Evolutionary conservation across 2,113 vertebrate species (phyloP).

Genomic region (Nothoprocta perdicaria): DNA sequence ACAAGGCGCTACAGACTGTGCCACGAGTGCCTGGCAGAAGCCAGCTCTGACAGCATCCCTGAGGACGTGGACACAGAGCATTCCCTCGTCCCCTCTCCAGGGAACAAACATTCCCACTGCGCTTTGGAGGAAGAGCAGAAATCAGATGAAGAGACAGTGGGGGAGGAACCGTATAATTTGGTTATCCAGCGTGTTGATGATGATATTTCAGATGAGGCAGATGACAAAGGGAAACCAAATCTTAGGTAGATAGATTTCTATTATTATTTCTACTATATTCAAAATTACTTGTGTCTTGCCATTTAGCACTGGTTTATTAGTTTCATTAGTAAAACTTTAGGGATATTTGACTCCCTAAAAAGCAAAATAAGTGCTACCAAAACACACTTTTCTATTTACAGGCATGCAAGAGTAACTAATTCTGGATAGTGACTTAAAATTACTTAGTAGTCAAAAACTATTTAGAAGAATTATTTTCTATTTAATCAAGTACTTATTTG

Average conservation of each 20-base stretch:
- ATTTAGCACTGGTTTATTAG: neutral
- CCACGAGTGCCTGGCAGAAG: conserved; percentile 86
- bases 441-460: neutral
- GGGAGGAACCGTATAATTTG: conserved; percentile 89
- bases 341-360: neutral
- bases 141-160: conserved; percentile 87
- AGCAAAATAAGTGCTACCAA: neutral
- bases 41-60: conserved; percentile 81
- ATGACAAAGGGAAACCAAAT: conserved; percentile 79
- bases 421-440: neutral
- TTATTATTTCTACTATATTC: neutral
- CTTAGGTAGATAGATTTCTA: conserved; percentile 69
- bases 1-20: conserved; percentile 92
- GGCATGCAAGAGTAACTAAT: neutral
- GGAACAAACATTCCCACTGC: conserved; percentile 77
- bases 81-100: conserved; percentile 63
- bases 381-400: conserved; percentile 41
- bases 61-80: conserved; percentile 76
- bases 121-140: conserved; percentile 79
- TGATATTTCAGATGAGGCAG: conserved; percentile 82
- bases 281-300: neutral
- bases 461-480: neutral
- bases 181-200: conserved; percentile 88
- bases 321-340: neutral
- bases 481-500: neutral